phyloP scores from a whole-genome alignment of 2,797 vertebrate genomes.

The Enteromius paludinosus region DNA sequence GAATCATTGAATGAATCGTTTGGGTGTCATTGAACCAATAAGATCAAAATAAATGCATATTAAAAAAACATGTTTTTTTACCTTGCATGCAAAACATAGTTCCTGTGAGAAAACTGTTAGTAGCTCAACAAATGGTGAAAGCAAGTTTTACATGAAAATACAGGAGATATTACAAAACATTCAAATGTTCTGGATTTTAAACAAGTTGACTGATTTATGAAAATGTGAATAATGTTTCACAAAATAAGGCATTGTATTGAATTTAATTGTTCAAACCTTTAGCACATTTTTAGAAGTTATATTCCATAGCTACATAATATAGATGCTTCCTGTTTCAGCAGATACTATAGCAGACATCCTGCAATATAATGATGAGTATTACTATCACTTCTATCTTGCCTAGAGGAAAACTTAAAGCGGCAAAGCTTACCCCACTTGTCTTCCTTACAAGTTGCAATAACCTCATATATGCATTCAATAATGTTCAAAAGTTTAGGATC shows the following conservation, averaged over 20 bases:
- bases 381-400: constrained; percentile 4
- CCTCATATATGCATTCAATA: background rate
- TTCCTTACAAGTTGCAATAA: background rate
- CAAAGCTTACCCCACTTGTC: background rate
- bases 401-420: background rate
- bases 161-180: background rate
- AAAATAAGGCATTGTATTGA: background rate
- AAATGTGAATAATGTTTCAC: background rate
- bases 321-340: background rate
- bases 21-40: too few species aligned
- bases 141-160: background rate
- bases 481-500: background rate
- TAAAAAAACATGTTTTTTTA: too few species aligned
- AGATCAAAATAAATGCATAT: too few species aligned
- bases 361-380: background rate
- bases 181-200: background rate
- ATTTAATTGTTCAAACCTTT: background rate
- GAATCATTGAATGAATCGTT: too few species aligned
- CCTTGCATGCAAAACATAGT: background rate
- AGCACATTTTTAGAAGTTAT: background rate
- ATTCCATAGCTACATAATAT: background rate
- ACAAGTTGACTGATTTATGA: background rate
- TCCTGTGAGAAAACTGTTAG: background rate
- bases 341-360: constrained; percentile 1
- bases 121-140: background rate